Conservation (phyloP, 2,797 vertebrate species). For the Moxostoma hubbsi region DNA sequence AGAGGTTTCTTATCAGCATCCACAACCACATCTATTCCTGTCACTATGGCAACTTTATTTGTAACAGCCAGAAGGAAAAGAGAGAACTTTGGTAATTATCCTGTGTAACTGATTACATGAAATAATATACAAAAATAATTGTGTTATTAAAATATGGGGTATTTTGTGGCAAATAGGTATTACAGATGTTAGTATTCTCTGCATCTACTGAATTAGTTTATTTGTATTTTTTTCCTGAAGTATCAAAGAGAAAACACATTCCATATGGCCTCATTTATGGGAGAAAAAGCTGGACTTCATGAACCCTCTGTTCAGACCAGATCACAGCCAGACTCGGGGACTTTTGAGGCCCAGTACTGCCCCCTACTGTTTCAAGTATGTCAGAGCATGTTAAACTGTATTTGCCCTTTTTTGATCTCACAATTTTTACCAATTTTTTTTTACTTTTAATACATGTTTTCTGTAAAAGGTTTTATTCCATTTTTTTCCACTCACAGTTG, state of each 20-base stretch:
- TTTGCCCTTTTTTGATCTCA: background rate
- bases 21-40: constrained; percentile 94
- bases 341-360: constrained; percentile 82
- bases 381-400: background rate
- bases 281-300: constrained; percentile 83
- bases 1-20: constrained; percentile 89
- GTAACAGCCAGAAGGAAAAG: constrained; percentile 91
- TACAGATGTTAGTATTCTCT: background rate
- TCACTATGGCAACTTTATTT: constrained; percentile 95
- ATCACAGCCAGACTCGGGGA: constrained; percentile 82
- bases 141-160: background rate
- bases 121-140: background rate
- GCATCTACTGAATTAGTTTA: background rate
- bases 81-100: constrained; percentile 73
- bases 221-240: constrained; percentile 69
- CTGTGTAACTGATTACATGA: constrained; percentile 2
- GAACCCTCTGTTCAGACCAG: constrained; percentile 88
- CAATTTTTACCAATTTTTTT: background rate
- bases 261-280: constrained; percentile 91
- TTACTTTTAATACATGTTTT: background rate
- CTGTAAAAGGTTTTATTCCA: background rate
- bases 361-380: constrained; percentile 93
- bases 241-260: constrained; percentile 86
- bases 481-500: background rate
- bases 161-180: background rate